Evolutionary conservation across 2,888 invertebrate genomes (phyloP), one percentile per base, ranked within the genome.

Genomic region (Agriopis aurantiaria): DNA sequence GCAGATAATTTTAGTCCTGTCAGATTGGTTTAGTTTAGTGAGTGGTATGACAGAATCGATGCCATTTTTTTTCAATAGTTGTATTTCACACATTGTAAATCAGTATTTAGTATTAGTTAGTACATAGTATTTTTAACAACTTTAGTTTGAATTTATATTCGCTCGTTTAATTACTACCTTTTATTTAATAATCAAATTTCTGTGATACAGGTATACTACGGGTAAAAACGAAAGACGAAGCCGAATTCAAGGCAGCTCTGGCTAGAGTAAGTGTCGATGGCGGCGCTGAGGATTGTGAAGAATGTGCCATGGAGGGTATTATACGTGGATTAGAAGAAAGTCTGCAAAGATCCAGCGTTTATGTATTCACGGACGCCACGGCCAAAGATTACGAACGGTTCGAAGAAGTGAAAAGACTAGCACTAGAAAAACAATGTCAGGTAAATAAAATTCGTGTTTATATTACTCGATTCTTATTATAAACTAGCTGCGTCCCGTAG

Each of bases 321-420:
- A 65, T 77, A 17, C 41, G 69, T 11, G 86, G 76, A 1, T 60
- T 86, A 8, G 14, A 76, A 0, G 51, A 56, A 0, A 86, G 86
- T 67, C 72, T 69, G 2, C 78, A 75, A 0, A 61, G 76, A 3
- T 86, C 86, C 0, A 79, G 69, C 11, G 43, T 86, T 1, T 86
- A 77, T 49, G 80, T 85, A 0, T 86, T 85, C 55, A 86, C 86
- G 5, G 86, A 86, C 53, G 85, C 86, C 0, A 48, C 77, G 0
- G 78, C 86, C 0, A 80, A 75, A 41, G 87, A 87, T 68, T 61
- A 75, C 10, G 0, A 0, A 0, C 62, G 68, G 12, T 45, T 67
- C 6, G 46, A 63, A 0, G 43, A 73, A 41, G 75, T 85, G 2
- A 79, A 70, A 62, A 72, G 71, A 8, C 23, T 85, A 17, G 80